phyloP scores from a whole-genome alignment of 2,113 vertebrate species.

The Trachemys scripta region DNA sequence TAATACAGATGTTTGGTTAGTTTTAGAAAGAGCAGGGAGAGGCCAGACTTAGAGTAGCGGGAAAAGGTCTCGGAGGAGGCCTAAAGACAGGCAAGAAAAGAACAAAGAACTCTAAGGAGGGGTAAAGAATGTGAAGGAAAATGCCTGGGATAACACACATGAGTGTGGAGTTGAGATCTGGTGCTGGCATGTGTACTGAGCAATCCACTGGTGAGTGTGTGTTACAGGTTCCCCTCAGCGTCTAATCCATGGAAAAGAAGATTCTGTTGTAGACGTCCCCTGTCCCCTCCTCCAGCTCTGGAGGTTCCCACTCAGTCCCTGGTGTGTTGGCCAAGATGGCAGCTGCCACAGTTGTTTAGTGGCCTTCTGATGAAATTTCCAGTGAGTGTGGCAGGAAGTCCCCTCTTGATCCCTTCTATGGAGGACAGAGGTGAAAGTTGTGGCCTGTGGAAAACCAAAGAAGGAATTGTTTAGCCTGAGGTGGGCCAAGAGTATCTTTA shows the following conservation, averaged over 20 bases:
- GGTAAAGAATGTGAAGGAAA: background rate
- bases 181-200: background rate
- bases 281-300: background rate
- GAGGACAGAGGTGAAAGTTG: background rate
- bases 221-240: background rate
- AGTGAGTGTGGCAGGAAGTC: background rate
- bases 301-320: background rate
- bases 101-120: background rate
- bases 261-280: background rate
- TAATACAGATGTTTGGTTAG: background rate
- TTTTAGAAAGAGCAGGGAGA: background rate
- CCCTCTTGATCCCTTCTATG: background rate
- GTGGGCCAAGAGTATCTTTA: background rate
- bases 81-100: background rate
- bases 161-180: background rate
- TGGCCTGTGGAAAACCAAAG: background rate
- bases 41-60: background rate
- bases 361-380: background rate
- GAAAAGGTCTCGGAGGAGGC: background rate
- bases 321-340: background rate
- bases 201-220: background rate
- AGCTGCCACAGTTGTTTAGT: background rate
- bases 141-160: background rate
- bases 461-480: background rate
- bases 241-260: background rate